Base-by-base conservation (phyloP, 2,888 invertebrate species). In the Graphium colonna region DNA sequence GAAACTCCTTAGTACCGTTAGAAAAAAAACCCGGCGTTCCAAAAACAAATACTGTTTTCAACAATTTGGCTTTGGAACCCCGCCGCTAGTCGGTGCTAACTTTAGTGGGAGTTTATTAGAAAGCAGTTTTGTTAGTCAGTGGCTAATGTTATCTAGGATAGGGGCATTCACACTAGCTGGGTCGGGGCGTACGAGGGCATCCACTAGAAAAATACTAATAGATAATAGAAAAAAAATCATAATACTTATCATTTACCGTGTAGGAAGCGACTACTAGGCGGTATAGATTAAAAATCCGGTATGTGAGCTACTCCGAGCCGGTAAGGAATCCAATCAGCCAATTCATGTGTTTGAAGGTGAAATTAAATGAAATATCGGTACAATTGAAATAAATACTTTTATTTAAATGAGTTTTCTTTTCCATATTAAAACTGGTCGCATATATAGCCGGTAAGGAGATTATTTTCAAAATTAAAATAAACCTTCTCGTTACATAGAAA, bases 111-210 rank as follows among this genome's bases (percentile, higher is more conserved):
- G 66, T 70, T 70, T 64, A 67, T 67, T 67, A 62, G 61, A 75
- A 82, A 86, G 86, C 86, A 83, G 79, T 82, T 79, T 79, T 71
- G 79, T 84, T 79, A 73, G 70, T 60, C 57, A 71, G 82, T 85
- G 88, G 80, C 86, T 82, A 84, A 73, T 71, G 76, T 69, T 68
- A 75, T 65, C 74, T 79, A 81, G 77, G 75, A 70, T 49, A 75
- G 77, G 85, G 86, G 83, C 86, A 88, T 87, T 88, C 87, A 76
- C 74, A 78, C 84, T 88, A 86, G 83, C 82, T 78, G 81, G 83
- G 77, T 74, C 70, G 71, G 77, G 78, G 77, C 64, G 68, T 65
- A 75, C 82, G 72, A 83, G 87, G 87, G 88, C 88, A 88, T 88
- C 88, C 88, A 88, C 69, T 81, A 84, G 84, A 83, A 77, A n/a